Percentiles rank a stretch among this genome's conserved stretches.
phyloP scores from a whole-genome alignment of 2,113 vertebrate genomes.

The Megalops atlanticus region DNA sequence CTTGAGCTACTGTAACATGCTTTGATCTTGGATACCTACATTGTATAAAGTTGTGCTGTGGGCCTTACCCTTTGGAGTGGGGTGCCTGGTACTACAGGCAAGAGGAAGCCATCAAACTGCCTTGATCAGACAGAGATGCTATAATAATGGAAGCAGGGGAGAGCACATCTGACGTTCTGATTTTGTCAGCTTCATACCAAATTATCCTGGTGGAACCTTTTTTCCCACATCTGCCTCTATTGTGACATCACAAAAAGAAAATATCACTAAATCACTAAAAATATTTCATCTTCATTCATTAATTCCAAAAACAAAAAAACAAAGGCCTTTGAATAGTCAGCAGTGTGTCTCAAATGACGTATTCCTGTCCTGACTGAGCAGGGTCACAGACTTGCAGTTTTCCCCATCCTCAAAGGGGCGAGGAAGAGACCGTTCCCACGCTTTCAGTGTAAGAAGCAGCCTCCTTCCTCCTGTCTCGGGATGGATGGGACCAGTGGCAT shows the following conservation, averaged over 20 bases:
- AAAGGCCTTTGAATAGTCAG: background rate
- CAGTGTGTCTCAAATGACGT: background rate
- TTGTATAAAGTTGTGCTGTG: background rate
- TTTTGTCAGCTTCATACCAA: too few relatives aligned
- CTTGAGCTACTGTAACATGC: background rate
- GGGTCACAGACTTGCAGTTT: background rate
- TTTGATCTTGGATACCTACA: background rate
- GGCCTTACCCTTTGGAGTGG: background rate
- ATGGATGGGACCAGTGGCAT: background rate
- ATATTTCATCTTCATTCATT: background rate
- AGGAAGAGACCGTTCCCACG: conserved; percentile 22
- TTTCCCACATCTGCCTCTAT: too few relatives aligned
- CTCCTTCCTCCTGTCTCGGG: background rate
- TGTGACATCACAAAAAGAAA: background rate
- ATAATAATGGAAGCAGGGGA: too few relatives aligned
- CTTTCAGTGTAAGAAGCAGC: background rate
- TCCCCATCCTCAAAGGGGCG: conserved; percentile 2
- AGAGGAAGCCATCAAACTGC: too few relatives aligned
- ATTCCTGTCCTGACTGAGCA: background rate
- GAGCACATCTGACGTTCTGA: too few relatives aligned
- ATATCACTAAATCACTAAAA: background rate
- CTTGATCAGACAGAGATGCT: too few relatives aligned
- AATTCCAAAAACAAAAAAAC: background rate
- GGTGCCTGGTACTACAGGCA: too few relatives aligned
- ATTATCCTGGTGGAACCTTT: too few relatives aligned